Conservation (phyloP, 2,888 invertebrate species). For the Dynastes hyllus region DNA sequence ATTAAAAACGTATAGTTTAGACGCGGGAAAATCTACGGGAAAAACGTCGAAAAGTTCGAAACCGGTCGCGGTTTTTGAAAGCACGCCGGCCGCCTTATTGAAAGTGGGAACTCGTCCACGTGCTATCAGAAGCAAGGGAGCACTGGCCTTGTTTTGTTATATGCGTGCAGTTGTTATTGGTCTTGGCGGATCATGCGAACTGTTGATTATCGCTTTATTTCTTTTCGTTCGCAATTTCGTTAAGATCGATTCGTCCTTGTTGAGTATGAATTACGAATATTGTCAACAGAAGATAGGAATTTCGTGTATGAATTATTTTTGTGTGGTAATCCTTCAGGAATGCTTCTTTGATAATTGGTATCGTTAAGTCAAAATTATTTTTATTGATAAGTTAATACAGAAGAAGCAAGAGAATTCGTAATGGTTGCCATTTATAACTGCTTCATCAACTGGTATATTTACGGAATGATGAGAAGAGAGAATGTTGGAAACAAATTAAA, state of each 20-base stretch:
- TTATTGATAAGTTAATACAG: too few relatives aligned
- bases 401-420: too few relatives aligned
- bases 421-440: too few relatives aligned
- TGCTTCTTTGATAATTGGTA: too few relatives aligned
- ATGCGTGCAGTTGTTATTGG: constrained; percentile 55
- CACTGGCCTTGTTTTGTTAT: constrained; percentile 60
- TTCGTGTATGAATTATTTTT: too few relatives aligned
- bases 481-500: too few relatives aligned
- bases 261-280: too few relatives aligned
- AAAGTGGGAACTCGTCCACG: constrained; percentile 56
- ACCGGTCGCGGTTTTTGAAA: constrained; percentile 9
- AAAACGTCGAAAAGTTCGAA: neutral
- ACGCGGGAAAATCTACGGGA: neutral
- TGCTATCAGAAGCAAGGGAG: constrained; percentile 60
- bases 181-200: constrained; percentile 33
- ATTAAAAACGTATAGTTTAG: constrained; percentile 20
- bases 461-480: too few relatives aligned
- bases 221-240: constrained; percentile 22
- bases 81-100: neutral
- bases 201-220: constrained; percentile 26
- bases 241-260: neutral
- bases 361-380: too few relatives aligned
- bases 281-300: too few relatives aligned
- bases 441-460: too few relatives aligned
- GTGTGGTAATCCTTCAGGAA: too few relatives aligned